Evolutionary conservation across 1,140 invertebrate species (phyloP), one percentile per base, ranked within the genome.

Genomic region (Branchinecta lindahli): DNA sequence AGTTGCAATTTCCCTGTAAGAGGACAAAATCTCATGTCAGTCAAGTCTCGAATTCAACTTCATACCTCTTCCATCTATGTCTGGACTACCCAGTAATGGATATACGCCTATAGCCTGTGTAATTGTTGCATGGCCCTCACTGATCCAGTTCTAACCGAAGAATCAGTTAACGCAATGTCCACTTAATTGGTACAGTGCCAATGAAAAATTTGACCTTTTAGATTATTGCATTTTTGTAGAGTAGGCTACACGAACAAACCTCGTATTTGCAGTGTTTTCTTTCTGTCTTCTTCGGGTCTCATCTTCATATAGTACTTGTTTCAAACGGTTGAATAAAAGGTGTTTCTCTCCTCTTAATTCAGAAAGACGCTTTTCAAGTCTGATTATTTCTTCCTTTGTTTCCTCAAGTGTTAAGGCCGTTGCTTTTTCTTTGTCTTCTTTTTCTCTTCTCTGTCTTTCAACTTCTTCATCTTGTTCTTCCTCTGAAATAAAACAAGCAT

Each of bases 371-470:
- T 61, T 61, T 61, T 61, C 52, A 15, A 61, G 52, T 20, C 18
- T 61, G 12, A 61, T 20, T 61, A 61, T 61, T 20, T 61, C 52
- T 61, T 61, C 52, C 18, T 61, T 61, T 20, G 52, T 61, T 20
- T 61, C 52, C 6, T 61, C 52, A 2, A 61, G 18, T 61, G 52
- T 61, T 6, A 61, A 20, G 52, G 52, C 52, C 18, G 52, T 61
- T 61, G 52, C 52, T 61, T 61, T 61, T 6, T 61, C 52, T 61
- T 61, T 61, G 18, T 61, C 52, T 61, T 61, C 52, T 20, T 61
- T 61, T 61, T 61, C 52, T 61, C 52, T 61, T 61, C 52, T 61
- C 52, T 61, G 52, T 61, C 52, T 61, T 61, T 61, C 52, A 12
- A 61, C 52, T 20, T 61, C 52, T 20, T 61, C 52, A 61, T 61